Base-by-base conservation (phyloP, 2,113 vertebrate species). In the Oryzias woworae region DNA sequence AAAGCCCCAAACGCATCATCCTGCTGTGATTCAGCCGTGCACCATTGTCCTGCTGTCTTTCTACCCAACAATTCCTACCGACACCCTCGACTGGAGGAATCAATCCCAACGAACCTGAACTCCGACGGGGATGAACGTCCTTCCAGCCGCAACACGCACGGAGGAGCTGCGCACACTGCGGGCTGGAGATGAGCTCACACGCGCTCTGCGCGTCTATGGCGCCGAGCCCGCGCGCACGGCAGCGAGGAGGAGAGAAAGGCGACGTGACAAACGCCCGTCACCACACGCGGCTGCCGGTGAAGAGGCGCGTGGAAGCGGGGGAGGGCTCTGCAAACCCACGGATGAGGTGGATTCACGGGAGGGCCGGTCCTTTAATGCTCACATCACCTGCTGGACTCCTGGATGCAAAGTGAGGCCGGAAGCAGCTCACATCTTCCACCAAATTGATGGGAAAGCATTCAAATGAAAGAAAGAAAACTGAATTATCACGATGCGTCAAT, bases 141-240 rank as follows among this genome's bases (percentile, higher is more conserved):
- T 36, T 36, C 3, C 2, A 36, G 36, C 10, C 10, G 36, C 36
- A 36, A 10, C 8, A 10, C 36, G 36, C 36, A 36, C 36, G 72
- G 69, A 73, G 70, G 53, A 66, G 66, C 72, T 75, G 61, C 2
- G 70, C 80, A 55, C 84, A 77, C 76, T 79, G 85, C 80, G 85
- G 13, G 72, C 45, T 80, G 85, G 84, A 84, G 73, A 81, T 69
- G 80, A 77, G 86, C 79, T n/a, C n/a, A n/a, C n/a, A n/a, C n/a
- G n/a, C 81, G 80, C 80, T 59, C n/a, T 47, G 73, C 18, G 75
- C 77, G 80, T 62, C 61, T 82, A 78, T 74, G 81, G 80, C 71
- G 73, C 52, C 57, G 69, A 53, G 62, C 73, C 20, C 8, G 63
- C 72, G 1, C 53, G 23, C 16, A 83, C 80, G 66, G 43, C 10